Evolutionary conservation across 2,113 vertebrate genomes (phyloP).

Genomic region (Rhombomys opimus): DNA sequence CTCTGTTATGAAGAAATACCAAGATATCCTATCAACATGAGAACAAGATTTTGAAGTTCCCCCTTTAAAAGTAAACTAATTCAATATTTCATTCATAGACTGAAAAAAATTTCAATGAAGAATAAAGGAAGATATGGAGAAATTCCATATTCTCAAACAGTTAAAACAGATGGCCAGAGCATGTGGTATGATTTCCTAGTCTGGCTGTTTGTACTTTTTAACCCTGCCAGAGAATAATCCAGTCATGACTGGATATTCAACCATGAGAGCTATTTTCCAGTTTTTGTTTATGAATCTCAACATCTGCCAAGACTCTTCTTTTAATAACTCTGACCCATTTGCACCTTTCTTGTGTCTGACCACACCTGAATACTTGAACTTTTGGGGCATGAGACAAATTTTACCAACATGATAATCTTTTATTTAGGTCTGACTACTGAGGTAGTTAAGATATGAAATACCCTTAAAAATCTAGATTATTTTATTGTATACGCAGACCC

Average conservation of each 20-base stretch:
- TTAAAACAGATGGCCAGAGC: constrained; percentile 66
- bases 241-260: constrained; percentile 66
- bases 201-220: constrained; percentile 42
- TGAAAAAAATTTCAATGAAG: constrained; percentile 50
- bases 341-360: constrained; percentile 48
- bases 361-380: constrained; percentile 44
- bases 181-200: constrained; percentile 56
- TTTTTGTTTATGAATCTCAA: constrained; percentile 50
- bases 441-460: neutral
- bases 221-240: constrained; percentile 52
- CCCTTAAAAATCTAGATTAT: neutral
- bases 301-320: constrained; percentile 24
- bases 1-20: constrained; percentile 1
- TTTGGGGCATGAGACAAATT: constrained; percentile 23
- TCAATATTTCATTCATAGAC: neutral
- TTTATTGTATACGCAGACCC: constrained; percentile 1
- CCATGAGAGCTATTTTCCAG: constrained; percentile 62
- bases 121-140: constrained; percentile 27
- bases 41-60: neutral
- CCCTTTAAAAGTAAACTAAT: constrained; percentile 34
- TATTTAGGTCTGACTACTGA: constrained; percentile 47
- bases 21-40: neutral
- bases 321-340: constrained; percentile 50
- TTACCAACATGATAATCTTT: constrained; percentile 55
- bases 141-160: constrained; percentile 38